Percentiles rank a stretch among this genome's conserved stretches.
These are phyloP conservation scores for rat (Rattus norvegicus) DNA, from an alignment of 2,113 vertebrate genomes.

Conservation along the genomic window DNA sequence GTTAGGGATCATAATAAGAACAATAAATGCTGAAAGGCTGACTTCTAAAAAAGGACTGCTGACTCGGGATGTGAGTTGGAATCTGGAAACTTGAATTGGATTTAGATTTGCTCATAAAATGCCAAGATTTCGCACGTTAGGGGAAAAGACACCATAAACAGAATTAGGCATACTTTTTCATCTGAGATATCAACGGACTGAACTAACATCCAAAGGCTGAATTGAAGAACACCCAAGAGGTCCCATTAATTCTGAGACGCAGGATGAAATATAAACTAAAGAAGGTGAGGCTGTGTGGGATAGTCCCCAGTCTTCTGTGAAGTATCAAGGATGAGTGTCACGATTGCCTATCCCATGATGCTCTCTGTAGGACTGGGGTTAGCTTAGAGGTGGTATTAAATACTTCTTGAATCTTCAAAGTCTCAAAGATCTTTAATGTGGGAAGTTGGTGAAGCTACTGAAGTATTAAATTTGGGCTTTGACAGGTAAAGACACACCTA, in stretches of 20 bases:
- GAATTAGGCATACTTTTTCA: neutral
- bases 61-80: constrained; percentile 3
- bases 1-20: constrained; percentile 27
- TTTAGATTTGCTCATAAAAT: constrained; percentile 57
- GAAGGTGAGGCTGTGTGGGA: neutral
- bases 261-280: constrained; percentile 13
- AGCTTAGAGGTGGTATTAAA: neutral
- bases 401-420: constrained; percentile 31
- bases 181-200: constrained; percentile 1
- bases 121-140: constrained; percentile 39
- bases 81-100: constrained; percentile 47
- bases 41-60: neutral
- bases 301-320: neutral
- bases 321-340: neutral
- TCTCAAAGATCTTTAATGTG: constrained; percentile 9
- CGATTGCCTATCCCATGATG: neutral
- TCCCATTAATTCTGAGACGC: constrained; percentile 18
- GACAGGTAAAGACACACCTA: constrained; percentile 55
- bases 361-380: neutral
- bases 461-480: neutral
- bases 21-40: constrained; percentile 18
- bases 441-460: constrained; percentile 31
- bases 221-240: constrained; percentile 13
- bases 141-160: constrained; percentile 2
- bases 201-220: neutral